Evolutionary conservation across 2,888 invertebrate species (phyloP).

Genomic region (Leistus spinibarbis): DNA sequence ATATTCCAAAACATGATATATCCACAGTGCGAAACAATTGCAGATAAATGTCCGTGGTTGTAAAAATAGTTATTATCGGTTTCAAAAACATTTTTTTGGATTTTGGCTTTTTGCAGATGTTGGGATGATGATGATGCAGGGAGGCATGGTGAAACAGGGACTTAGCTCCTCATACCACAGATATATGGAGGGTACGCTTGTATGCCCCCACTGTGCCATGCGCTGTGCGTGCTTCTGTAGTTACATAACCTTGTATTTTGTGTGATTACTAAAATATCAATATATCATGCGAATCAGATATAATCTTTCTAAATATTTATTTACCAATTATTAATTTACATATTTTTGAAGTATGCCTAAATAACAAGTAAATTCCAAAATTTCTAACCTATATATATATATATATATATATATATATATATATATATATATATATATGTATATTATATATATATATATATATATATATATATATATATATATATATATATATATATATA

Average conservation of each 20-base stretch:
- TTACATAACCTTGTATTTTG: neutral
- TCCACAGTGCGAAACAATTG: neutral
- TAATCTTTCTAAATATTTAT: no score
- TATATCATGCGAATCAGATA: no score
- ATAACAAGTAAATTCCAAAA: no score
- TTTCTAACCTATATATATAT: no score
- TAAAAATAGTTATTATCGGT: conserved; percentile 12
- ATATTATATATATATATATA: no score
- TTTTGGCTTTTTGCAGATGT: conserved; percentile 86
- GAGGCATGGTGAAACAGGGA: conserved; percentile 93
- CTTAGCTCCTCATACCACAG: conserved; percentile 69
- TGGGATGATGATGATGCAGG: conserved; percentile 96
- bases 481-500: no score
- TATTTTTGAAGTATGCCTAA: no score
- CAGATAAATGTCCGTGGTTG: neutral
- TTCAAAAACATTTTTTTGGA: conserved; percentile 45
- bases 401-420: no score
- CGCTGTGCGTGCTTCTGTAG: conserved; percentile 45
- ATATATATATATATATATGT: no score
- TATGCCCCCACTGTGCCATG: conserved; percentile 48
- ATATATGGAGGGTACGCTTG: conserved; percentile 81
- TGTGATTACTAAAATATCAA: neutral
- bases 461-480: no score
- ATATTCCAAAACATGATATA: no score
- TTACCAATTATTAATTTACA: no score